Evolutionary conservation across 2,888 invertebrate species (phyloP), one percentile per base, ranked within the genome.

Genomic region (Lamproptera curius): DNA sequence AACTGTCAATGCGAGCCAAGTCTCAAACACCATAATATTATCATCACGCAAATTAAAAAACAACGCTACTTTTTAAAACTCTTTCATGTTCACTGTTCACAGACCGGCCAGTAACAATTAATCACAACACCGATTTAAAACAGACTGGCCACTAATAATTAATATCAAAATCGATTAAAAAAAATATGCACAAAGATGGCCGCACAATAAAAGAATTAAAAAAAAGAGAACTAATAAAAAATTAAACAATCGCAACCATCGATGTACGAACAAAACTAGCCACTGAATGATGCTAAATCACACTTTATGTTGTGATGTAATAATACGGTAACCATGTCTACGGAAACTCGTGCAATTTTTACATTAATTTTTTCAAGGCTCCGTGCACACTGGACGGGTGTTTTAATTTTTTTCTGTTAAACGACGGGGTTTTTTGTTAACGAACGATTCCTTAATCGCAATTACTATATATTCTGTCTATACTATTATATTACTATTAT

Each of bases 1-100:
- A 16, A 65, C 59, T 51, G 69, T 72, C 49, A 78, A 55, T 44
- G 61, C 65, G 45, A 78, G 51, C 71, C 77, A 76, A 53, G 68
- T 70, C 58, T 77, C 73, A 61, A 80, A 77, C 70, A 75, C 67
- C 76, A 84, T 84, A 77, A 73, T 65, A 68, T 64, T 59, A 63
- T 66, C 54, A 55, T 70, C 59, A 56, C 58, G 55, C 49, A 16
- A 46, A 31, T 39, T 41, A 44, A 46, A 38, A 46, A 28, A 31
- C 16, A 15, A 31, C 23, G 5, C n/a, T 11, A 31, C 11, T 28
- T 28, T 28, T 28, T 43, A 28, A 47, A 54, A 45, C 47, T 37
- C 26, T 45, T 38, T 15, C 40, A 52, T 42, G 39, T 51, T 41
- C 36, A 49, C 40, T 42, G 39, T 51, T 41, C 36, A 49, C 40